phyloP scores from a whole-genome alignment of 2,888 invertebrate species.

The Lasioglossum zephyrum region DNA sequence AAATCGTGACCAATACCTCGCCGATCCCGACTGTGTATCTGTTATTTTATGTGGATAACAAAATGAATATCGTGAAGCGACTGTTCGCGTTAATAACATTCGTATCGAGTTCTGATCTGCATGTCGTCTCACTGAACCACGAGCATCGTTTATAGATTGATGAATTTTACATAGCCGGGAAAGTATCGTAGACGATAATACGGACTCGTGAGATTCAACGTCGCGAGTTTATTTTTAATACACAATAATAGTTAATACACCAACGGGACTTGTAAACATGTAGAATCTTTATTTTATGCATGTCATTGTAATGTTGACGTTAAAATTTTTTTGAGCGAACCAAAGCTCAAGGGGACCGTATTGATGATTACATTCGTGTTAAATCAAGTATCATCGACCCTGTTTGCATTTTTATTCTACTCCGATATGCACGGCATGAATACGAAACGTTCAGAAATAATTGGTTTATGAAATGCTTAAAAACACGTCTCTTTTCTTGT shows the following conservation, averaged over 20 bases:
- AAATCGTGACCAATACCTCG: constrained; percentile 18
- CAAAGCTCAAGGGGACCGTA: neutral
- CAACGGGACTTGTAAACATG: neutral
- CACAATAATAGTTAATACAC: neutral
- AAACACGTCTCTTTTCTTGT: neutral
- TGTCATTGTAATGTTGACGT: neutral
- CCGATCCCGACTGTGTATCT: neutral
- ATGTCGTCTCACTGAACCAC: neutral
- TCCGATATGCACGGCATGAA: neutral
- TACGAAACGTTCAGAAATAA: neutral
- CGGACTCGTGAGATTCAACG: neutral
- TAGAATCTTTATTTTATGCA: neutral
- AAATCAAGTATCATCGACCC: neutral
- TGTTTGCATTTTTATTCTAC: neutral
- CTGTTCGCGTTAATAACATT: constrained; percentile 7
- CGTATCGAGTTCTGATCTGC: neutral
- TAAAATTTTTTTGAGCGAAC: neutral
- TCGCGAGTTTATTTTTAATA: neutral
- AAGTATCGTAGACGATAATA: neutral
- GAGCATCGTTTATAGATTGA: neutral
- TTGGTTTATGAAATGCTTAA: neutral
- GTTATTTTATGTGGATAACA: neutral
- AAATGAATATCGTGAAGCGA: constrained; percentile 11
- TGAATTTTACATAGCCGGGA: neutral
- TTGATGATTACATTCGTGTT: neutral